Conservation (phyloP, 2,797 vertebrate genomes). For the Heteromormyrus szaboi region DNA sequence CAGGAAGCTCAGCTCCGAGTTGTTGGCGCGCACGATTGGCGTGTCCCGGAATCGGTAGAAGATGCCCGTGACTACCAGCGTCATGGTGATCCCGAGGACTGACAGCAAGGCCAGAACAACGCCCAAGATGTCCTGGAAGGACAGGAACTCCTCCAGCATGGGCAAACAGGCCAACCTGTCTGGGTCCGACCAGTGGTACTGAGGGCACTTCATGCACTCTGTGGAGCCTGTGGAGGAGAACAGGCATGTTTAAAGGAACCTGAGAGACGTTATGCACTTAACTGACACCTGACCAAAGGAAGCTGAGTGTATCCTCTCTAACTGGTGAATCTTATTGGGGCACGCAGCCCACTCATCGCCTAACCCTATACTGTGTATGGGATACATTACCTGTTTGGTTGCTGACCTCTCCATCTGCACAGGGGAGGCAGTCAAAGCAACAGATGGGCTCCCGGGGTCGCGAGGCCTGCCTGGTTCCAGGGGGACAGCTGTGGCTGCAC, state of each 20-base stretch:
- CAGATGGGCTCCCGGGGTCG: constrained; percentile 50
- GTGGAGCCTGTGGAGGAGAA: constrained; percentile 47
- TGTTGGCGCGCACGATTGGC: constrained; percentile 64
- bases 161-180: constrained; percentile 53
- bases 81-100: constrained; percentile 50
- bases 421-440: constrained; percentile 67
- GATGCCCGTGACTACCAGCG: constrained; percentile 43
- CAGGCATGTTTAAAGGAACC: not conserved
- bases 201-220: constrained; percentile 57
- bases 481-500: constrained; percentile 52
- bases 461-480: constrained; percentile 55
- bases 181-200: constrained; percentile 58
- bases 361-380: not conserved
- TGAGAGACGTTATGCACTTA: not conserved
- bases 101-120: constrained; percentile 52
- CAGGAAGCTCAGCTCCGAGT: constrained; percentile 66
- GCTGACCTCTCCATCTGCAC: constrained; percentile 62
- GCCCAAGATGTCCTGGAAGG: constrained; percentile 60
- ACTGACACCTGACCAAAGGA: not conserved
- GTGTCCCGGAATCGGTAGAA: constrained; percentile 56
- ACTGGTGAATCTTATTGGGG: not conserved
- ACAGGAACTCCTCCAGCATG: constrained; percentile 58
- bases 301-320: not conserved
- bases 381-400: constrained; percentile 53
- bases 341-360: not conserved